Conservation (phyloP, 1,140 invertebrate species). For the Apis dorsata region DNA sequence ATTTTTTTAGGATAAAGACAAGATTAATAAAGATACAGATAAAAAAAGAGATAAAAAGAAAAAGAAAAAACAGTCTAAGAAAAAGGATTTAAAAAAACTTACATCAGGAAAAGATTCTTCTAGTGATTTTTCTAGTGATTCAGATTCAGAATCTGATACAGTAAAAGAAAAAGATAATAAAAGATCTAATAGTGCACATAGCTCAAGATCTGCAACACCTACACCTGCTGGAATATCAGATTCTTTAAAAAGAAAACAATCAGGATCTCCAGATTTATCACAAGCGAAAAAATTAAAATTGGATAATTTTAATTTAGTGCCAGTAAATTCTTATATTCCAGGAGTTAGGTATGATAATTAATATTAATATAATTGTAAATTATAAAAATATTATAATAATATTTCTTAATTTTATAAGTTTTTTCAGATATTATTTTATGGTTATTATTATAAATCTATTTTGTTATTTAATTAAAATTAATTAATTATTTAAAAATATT, state of each 20-base stretch:
- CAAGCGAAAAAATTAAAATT: slow-evolving; percentile 83
- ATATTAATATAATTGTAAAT: neutral
- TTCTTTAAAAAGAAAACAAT: slow-evolving; percentile 77
- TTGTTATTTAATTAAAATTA: neutral
- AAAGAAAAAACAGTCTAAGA: slow-evolving; percentile 74
- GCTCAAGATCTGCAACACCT: slow-evolving; percentile 85
- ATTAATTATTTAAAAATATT: neutral
- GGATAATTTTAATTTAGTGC: slow-evolving; percentile 78
- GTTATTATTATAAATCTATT: neutral
- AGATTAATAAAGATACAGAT: slow-evolving; percentile 68
- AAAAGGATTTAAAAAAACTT: slow-evolving; percentile 71
- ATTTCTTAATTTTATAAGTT: neutral
- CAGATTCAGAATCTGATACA: slow-evolving; percentile 85
- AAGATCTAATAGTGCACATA: slow-evolving; percentile 79
- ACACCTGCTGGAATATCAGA: slow-evolving; percentile 70
- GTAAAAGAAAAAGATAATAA: slow-evolving; percentile 80
- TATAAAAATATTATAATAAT: neutral
- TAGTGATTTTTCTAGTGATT: slow-evolving; percentile 88
- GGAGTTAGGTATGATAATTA: slow-evolving; percentile 74
- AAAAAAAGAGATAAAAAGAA: slow-evolving; percentile 77
- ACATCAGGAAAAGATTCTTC: slow-evolving; percentile 81
- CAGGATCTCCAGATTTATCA: slow-evolving; percentile 80
- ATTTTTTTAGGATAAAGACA: slow-evolving; percentile 75
- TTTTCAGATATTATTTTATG: no score
- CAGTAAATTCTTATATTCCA: slow-evolving; percentile 76